Conservation (phyloP, 2,113 vertebrate genomes). For the Vidua chalybeata region DNA sequence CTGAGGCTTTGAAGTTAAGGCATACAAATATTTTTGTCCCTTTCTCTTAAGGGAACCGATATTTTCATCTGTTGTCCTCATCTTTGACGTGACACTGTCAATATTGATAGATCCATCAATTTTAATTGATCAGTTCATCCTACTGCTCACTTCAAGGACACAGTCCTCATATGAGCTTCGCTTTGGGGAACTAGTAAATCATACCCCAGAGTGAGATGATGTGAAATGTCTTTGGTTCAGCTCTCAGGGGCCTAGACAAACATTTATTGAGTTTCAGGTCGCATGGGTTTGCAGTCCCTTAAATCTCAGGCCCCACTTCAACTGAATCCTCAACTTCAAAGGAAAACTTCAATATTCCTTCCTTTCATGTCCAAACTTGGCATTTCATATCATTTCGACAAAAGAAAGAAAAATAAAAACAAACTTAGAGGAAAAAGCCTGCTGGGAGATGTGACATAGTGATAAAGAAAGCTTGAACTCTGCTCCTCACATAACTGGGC, state of each 20-base stretch:
- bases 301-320: constrained; percentile 18
- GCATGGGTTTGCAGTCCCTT: neutral
- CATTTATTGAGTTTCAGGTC: constrained; percentile 31
- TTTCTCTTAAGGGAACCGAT: neutral
- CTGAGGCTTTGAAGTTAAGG: constrained; percentile 51
- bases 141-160: neutral
- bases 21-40: constrained; percentile 25
- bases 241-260: constrained; percentile 38
- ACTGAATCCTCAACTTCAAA: constrained; percentile 39
- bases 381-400: constrained; percentile 26
- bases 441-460: neutral
- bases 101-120: constrained; percentile 1
- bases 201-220: neutral
- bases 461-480: constrained; percentile 19
- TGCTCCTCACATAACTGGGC: neutral
- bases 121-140: neutral
- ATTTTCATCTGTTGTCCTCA: neutral
- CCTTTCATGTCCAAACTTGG: constrained; percentile 50
- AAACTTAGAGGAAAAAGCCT: constrained; percentile 17
- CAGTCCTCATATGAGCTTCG: fast-evolving
- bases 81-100: neutral
- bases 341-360: neutral
- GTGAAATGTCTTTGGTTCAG: neutral
- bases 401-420: constrained; percentile 51
- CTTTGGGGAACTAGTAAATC: neutral